phyloP scores from a whole-genome alignment of 1,140 invertebrate species.

The Drosophila biarmipes region DNA sequence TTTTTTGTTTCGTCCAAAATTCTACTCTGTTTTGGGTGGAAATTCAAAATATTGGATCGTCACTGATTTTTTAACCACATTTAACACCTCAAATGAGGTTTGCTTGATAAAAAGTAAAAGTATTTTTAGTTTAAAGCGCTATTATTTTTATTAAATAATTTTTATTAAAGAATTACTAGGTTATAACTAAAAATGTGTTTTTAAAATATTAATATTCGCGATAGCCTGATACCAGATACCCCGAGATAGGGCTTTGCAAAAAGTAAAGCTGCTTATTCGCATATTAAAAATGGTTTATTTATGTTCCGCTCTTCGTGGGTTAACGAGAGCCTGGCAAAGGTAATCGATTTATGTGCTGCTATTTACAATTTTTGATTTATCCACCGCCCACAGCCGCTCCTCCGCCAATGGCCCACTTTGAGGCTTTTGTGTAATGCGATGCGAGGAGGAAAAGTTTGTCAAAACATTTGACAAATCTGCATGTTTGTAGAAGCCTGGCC shows the following conservation, averaged over 20 bases:
- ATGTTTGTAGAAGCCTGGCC: slow-evolving; percentile 8
- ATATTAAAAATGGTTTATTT: slow-evolving; percentile 82
- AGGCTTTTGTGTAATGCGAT: slow-evolving; percentile 30
- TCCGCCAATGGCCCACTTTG: background rate
- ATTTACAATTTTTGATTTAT: slow-evolving; percentile 73
- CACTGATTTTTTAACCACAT: too few species aligned
- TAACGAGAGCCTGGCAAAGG: slow-evolving; percentile 11
- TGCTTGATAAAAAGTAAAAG: too few species aligned
- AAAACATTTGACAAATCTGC: slow-evolving; percentile 48
- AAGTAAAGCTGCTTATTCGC: slow-evolving; percentile 66
- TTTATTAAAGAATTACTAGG: too few species aligned
- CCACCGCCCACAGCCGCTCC: background rate
- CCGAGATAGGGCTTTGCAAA: background rate
- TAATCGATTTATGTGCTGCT: slow-evolving; percentile 75
- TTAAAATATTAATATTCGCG: too few species aligned
- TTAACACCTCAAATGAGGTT: too few species aligned
- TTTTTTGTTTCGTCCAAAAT: too few species aligned
- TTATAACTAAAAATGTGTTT: too few species aligned
- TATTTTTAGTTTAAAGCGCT: too few species aligned
- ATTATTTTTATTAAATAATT: too few species aligned
- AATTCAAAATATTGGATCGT: too few species aligned
- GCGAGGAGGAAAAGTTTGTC: slow-evolving; percentile 35
- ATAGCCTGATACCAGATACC: too few species aligned
- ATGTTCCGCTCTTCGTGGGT: slow-evolving; percentile 34
- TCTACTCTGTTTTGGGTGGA: too few species aligned